phyloP scores from a whole-genome alignment of 2,888 invertebrate species.

The Leucania comma region DNA sequence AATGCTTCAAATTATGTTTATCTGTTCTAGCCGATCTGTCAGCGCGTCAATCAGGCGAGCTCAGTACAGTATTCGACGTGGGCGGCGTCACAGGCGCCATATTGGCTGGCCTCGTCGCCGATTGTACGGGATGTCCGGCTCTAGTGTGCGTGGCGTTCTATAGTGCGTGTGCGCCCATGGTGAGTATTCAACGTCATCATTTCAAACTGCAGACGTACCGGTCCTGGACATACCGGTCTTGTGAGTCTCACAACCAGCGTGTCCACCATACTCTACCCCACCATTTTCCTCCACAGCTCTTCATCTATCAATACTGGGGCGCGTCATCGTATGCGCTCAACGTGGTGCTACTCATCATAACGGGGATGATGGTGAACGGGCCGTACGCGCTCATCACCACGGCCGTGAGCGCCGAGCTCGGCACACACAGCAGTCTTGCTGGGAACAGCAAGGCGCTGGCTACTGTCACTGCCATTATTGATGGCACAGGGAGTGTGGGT shows the following conservation, averaged over 20 bases:
- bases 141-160: conserved; percentile 96
- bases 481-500: conserved; percentile 98
- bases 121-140: conserved; percentile 96
- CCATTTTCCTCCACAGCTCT: conserved; percentile 91
- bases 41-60: conserved; percentile 93
- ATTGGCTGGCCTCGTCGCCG: conserved; percentile 96
- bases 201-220: no score
- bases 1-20: no score
- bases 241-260: no score
- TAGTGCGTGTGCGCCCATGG: conserved; percentile 95
- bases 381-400: conserved; percentile 99
- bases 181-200: conserved; percentile 78
- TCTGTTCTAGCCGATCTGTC: conserved; percentile 91
- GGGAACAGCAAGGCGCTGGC: conserved; percentile 97
- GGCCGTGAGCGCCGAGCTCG: conserved; percentile 98
- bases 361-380: conserved; percentile 97
- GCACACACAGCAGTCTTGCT: conserved; percentile 96
- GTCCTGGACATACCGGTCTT: no score
- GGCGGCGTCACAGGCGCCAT: conserved; percentile 98
- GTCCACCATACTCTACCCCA: no score
- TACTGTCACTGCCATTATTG: conserved; percentile 99
- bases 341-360: conserved; percentile 92
- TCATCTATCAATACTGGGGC: conserved; percentile 95
- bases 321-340: conserved; percentile 91
- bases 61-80: conserved; percentile 96